phyloP scores from a whole-genome alignment of 2,888 invertebrate species.

The Drosophila vallismaia region DNA sequence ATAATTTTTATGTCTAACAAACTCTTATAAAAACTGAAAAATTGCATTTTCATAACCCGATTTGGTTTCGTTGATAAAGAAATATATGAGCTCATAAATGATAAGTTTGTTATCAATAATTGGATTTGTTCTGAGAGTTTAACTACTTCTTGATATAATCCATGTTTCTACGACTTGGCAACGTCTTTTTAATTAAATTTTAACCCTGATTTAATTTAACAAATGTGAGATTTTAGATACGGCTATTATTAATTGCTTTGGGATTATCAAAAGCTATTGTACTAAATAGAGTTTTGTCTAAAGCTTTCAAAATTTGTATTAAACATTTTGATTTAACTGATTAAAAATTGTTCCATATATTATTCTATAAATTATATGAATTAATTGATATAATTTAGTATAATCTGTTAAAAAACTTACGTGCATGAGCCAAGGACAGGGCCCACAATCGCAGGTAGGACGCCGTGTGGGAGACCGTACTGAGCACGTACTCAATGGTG shows the following conservation, averaged over 20 bases:
- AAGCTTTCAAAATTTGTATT: no score
- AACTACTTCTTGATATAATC: not conserved
- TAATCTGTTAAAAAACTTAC: slow-evolving; percentile 85
- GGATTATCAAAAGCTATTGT: no score
- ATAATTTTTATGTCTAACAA: not conserved
- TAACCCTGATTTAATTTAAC: not conserved
- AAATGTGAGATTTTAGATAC: no score
- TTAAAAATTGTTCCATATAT: no score
- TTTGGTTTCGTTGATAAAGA: not conserved
- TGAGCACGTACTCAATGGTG: slow-evolving; percentile 97
- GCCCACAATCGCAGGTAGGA: slow-evolving; percentile 98
- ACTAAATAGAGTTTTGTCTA: no score
- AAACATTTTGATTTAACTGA: no score
- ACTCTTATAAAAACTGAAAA: not conserved
- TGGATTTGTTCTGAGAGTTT: slow-evolving; percentile 1
- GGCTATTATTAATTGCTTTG: no score
- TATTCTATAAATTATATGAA: no score
- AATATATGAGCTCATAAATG: not conserved
- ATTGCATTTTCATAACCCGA: not conserved
- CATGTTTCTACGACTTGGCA: not conserved
- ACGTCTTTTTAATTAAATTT: not conserved
- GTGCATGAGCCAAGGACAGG: slow-evolving; percentile 96
- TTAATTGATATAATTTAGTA: not conserved
- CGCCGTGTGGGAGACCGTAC: slow-evolving; percentile 98
- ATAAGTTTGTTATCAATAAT: slow-evolving; percentile 4